phyloP scores from a whole-genome alignment of 2,888 invertebrate genomes.

The Drosophila testacea region DNA sequence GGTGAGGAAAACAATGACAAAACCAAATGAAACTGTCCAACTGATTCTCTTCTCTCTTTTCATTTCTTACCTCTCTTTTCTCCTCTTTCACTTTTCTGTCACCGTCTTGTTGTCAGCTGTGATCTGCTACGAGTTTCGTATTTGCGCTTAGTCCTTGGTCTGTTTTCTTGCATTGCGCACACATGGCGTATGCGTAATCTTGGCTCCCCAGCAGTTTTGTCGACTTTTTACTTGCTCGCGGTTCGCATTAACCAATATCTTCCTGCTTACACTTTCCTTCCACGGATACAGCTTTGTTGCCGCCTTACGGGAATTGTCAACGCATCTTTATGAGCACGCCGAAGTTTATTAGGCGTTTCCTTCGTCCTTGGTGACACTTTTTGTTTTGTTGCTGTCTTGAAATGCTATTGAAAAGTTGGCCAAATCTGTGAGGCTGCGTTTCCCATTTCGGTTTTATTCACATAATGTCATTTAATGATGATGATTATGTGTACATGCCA shows the following conservation, averaged over 20 bases:
- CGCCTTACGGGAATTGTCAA: constrained; percentile 71
- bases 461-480: constrained; percentile 77
- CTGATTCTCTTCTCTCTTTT: not conserved
- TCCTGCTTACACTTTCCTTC: not conserved
- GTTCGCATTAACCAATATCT: constrained; percentile 49
- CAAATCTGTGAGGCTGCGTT: constrained; percentile 48
- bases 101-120: constrained; percentile 30
- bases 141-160: constrained; percentile 43
- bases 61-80: not conserved
- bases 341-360: constrained; percentile 70
- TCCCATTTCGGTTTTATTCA: constrained; percentile 66
- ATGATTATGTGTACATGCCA: constrained; percentile 57
- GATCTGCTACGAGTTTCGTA: constrained; percentile 57
- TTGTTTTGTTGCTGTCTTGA: constrained; percentile 14
- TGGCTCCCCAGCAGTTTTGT: constrained; percentile 39
- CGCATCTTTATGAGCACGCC: constrained; percentile 66
- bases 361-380: constrained; percentile 24
- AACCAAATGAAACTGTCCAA: constrained; percentile 47
- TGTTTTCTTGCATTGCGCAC: constrained; percentile 5
- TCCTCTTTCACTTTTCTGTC: not conserved
- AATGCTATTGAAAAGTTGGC: constrained; percentile 66
- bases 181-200: constrained; percentile 73
- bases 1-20: constrained; percentile 15
- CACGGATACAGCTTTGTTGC: not conserved
- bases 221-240: constrained; percentile 20